A percentile compares a stretch with the other conserved stretches of the same genome.
phyloP scores from a whole-genome alignment of 2,113 vertebrate genomes.

The Pipra filicauda region DNA sequence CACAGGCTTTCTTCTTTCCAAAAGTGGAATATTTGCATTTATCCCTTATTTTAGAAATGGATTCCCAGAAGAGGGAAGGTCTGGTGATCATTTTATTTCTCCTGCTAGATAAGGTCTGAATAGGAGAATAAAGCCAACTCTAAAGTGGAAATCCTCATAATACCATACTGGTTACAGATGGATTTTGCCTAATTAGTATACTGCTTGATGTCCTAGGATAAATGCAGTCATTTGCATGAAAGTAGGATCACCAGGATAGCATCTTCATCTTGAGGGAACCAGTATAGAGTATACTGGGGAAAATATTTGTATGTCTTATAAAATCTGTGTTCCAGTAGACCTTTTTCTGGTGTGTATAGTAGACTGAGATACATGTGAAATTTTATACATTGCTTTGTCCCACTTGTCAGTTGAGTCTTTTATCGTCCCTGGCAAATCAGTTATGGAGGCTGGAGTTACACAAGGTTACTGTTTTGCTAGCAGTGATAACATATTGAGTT shows the following conservation, averaged over 20 bases:
- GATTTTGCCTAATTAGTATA: background rate
- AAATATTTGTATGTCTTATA: background rate
- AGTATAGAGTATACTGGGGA: background rate
- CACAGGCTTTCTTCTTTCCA: background rate
- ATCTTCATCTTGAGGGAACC: background rate
- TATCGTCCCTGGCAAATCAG: background rate
- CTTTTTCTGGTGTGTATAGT: background rate
- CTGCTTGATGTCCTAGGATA: background rate
- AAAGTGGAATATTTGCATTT: background rate
- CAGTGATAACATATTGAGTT: background rate
- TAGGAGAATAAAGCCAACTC: background rate
- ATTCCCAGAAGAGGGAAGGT: background rate
- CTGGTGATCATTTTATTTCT: background rate
- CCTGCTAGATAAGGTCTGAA: background rate
- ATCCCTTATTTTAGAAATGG: background rate
- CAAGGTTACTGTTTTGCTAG: background rate
- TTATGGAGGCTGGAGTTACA: background rate
- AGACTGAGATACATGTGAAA: background rate
- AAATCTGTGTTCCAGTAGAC: background rate
- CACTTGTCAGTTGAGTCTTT: background rate
- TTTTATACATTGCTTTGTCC: background rate
- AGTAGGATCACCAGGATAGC: background rate
- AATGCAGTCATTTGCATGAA: background rate
- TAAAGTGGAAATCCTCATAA: background rate
- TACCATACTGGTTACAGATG: background rate